Conservation (phyloP, 2,797 vertebrate species). For the Anguilla obscura region DNA sequence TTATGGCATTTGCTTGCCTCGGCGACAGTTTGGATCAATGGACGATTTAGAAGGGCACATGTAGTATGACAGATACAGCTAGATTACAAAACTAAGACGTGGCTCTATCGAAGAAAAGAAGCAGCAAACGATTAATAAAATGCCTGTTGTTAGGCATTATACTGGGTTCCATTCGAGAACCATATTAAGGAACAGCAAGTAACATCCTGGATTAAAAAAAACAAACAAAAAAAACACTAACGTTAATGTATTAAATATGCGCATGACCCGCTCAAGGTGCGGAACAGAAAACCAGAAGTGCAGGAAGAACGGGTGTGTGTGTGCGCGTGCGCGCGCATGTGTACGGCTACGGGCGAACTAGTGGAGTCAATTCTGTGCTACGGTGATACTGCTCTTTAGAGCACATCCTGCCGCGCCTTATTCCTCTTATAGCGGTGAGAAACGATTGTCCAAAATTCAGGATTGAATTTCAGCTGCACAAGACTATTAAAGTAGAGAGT, state of each 20-base stretch:
- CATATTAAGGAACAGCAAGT: no score
- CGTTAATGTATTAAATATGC: no score
- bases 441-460: not conserved
- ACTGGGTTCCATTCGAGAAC: not conserved
- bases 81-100: not conserved
- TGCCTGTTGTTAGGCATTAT: not conserved
- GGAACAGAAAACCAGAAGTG: not conserved
- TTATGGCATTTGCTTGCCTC: not conserved
- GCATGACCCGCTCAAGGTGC: not conserved
- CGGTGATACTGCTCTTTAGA: not conserved
- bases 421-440: not conserved
- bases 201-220: no score
- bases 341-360: no score
- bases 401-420: not conserved
- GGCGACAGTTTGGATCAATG: not conserved
- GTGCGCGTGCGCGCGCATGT: no score
- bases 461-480: not conserved
- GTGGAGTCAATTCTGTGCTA: no score
- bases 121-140: not conserved
- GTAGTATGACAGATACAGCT: not conserved
- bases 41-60: no score
- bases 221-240: no score
- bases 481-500: not conserved
- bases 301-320: not conserved
- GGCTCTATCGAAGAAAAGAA: not conserved